These are phyloP conservation scores for Heliornis fulica DNA, from an alignment of 2,113 vertebrate species.

Conservation along the genomic window DNA sequence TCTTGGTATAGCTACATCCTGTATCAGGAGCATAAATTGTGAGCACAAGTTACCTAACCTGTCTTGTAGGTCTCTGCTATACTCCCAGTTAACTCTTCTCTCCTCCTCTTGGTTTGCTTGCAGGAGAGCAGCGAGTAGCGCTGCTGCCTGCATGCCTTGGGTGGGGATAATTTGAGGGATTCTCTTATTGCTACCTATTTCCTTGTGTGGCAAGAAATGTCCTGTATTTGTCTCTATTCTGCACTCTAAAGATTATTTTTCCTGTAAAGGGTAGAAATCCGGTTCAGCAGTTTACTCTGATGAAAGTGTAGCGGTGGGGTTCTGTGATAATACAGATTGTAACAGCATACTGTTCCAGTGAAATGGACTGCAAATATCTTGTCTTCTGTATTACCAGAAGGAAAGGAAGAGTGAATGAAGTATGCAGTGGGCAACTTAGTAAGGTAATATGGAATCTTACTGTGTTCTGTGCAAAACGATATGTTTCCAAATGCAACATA, in stretches of 20 bases:
- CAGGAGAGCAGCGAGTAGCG: background rate
- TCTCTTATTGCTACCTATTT: background rate
- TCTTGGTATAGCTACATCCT: background rate
- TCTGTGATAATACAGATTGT: background rate
- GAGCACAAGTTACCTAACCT: accelerated
- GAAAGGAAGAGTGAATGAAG: background rate
- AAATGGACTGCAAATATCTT: background rate
- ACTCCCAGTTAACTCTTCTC: background rate
- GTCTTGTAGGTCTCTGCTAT: background rate
- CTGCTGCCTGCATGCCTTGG: background rate
- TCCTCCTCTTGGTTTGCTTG: background rate
- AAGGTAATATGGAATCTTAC: background rate
- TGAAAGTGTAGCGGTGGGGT: background rate
- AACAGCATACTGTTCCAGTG: background rate
- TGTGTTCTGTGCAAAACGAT: background rate
- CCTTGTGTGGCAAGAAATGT: background rate
- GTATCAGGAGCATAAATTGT: accelerated
- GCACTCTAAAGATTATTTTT: background rate
- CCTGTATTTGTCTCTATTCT: background rate
- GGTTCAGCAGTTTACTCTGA: background rate
- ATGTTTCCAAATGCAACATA: background rate
- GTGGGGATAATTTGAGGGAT: background rate
- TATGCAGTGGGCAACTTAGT: background rate
- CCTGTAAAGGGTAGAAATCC: background rate
- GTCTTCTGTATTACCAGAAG: background rate